A percentile compares a stretch with the other conserved stretches of the same genome.
phyloP scores from a whole-genome alignment of 1,140 invertebrate species.

The Diorhabda carinulata region DNA sequence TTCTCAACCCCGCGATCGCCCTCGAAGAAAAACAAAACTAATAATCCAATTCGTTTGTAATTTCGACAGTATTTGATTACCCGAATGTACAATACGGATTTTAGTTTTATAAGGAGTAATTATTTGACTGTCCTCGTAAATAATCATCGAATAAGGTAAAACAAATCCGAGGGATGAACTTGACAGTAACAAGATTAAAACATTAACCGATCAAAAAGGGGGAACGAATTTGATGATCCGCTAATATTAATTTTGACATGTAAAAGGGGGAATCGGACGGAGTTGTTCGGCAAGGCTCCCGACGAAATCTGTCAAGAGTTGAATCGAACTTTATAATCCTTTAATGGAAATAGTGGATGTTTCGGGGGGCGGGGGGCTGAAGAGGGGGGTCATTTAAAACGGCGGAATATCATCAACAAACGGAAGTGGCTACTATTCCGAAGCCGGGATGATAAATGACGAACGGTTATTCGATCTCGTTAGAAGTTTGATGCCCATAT shows the following conservation, averaged over 20 bases:
- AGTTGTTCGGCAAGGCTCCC: neutral
- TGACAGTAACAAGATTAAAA: constrained; percentile 18
- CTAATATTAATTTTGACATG: constrained; percentile 15
- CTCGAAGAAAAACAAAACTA: too few relatives aligned
- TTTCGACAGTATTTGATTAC: too few relatives aligned
- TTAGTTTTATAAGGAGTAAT: too few relatives aligned
- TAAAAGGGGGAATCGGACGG: constrained; percentile 11
- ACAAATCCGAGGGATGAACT: neutral
- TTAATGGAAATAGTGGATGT: constrained; percentile 17
- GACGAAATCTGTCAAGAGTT: constrained; percentile 21
- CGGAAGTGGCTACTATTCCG: neutral
- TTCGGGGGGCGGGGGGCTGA: neutral
- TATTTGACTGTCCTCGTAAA: too few relatives aligned
- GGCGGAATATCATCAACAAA: neutral
- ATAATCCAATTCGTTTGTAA: too few relatives aligned
- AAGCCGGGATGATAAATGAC: neutral
- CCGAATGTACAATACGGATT: too few relatives aligned
- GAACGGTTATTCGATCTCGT: too few relatives aligned
- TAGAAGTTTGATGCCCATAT: too few relatives aligned
- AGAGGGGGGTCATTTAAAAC: constrained; percentile 5
- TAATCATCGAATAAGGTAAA: neutral
- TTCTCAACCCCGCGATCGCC: too few relatives aligned
- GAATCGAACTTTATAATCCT: constrained; percentile 18
- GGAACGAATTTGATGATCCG: neutral
- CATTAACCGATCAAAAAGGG: constrained; percentile 12